These are phyloP conservation scores for Hemitrygon akajei DNA, from an alignment of 2,797 vertebrate species.

Conservation along the genomic window DNA sequence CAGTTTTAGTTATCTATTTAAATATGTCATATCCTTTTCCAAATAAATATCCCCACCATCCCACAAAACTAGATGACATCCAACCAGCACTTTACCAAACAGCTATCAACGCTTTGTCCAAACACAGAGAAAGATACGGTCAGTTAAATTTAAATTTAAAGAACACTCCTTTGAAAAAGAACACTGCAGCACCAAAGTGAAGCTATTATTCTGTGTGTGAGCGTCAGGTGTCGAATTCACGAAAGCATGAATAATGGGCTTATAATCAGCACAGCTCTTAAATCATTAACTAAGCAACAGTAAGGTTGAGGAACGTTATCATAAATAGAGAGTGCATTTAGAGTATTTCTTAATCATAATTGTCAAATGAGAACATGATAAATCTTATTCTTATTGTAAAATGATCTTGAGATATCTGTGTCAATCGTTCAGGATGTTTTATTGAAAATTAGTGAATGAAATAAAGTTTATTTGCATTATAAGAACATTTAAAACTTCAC, in stretches of 20 bases:
- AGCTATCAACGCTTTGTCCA: not conserved
- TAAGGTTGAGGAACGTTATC: not conserved
- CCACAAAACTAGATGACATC: not conserved
- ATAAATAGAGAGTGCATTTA: slow-evolving; percentile 3
- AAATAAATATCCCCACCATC: not conserved
- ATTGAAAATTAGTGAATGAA: not conserved
- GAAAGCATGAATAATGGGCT: slow-evolving; percentile 27
- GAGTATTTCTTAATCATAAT: slow-evolving; percentile 8
- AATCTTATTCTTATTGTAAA: not conserved
- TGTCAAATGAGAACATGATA: slow-evolving; percentile 4
- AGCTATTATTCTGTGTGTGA: not conserved
- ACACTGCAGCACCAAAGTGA: not conserved
- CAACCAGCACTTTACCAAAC: not conserved
- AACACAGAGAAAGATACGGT: not conserved
- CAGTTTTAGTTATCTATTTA: slow-evolving; percentile 24
- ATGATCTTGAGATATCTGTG: not conserved
- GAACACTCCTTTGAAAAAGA: not conserved
- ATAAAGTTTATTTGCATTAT: slow-evolving; percentile 8
- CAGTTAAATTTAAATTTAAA: slow-evolving; percentile 14
- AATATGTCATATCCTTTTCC: slow-evolving; percentile 9
- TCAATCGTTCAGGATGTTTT: not conserved
- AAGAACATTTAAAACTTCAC: slow-evolving; percentile 13
- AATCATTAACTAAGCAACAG: slow-evolving; percentile 33
- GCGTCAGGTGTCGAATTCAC: slow-evolving; percentile 31
- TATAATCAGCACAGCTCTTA: slow-evolving; percentile 21